Base-by-base conservation (phyloP, 2,888 invertebrate species). In the Athalia circularis region DNA sequence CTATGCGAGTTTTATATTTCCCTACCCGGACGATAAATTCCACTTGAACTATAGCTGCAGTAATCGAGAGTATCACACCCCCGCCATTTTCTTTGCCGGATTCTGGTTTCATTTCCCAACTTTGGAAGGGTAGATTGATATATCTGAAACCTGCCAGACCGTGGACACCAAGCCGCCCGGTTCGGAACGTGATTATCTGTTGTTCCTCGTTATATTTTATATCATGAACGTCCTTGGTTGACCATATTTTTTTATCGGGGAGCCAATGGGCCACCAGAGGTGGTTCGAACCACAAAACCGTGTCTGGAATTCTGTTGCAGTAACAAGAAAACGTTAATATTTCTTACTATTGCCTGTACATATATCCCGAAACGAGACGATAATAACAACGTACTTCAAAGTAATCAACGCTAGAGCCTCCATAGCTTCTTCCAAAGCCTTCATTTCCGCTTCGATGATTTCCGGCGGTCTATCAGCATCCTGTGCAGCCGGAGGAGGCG, bases 171-270 rank as follows among this genome's bases (percentile, higher is more conserved):
- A 95, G 92, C 77, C 93, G 92, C 0, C 95, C 95, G 0, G 95
- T 95, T 75, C 96, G 92, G 85, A 97, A 96, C 81, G 95, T 94
- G 64, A 96, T 91, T 0, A 93, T 93, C 5, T 95, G 93, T 86
- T 96, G 96, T 85, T 97, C 96, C 87, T 97, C 97, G 87, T 96
- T 96, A 86, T 95, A 97, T 88, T 96, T 96, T 79, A 94, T 92
- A 82, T 96, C 96, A 84, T 96, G 95, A 6, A 96, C 92, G 84
- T 95, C 94, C 83, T 94, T 93, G 29, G 92, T 93, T 0, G 94
- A 94, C 96, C 96, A 96, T 64, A 90, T 79, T 83, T 88, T 83
- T 86, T 87, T 87, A 80, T 90, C 90, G 77, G 90, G 91, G 80
- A 95, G 93, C 95, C 96, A 96, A 83, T 95, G 94, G 72, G 95